phyloP scores from a whole-genome alignment of 2,888 invertebrate species.

The Eledona agricola region DNA sequence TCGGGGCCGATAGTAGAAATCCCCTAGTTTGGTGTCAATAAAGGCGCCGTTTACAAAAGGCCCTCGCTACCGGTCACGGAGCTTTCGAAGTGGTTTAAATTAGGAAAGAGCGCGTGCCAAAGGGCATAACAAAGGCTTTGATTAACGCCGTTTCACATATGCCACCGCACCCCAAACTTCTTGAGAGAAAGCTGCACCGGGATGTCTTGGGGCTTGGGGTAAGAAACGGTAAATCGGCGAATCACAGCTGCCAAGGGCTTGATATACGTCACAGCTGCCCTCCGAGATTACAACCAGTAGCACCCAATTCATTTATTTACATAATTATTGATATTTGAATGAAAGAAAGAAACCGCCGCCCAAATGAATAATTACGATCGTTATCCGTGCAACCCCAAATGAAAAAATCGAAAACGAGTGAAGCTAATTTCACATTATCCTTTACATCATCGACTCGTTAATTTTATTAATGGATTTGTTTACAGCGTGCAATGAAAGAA shows the following conservation, averaged over 20 bases:
- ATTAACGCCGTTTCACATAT: conserved; percentile 48
- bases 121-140: conserved; percentile 45
- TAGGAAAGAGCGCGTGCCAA: conserved; percentile 45
- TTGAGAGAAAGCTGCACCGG: conserved; percentile 46
- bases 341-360: conserved; percentile 4
- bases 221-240: conserved; percentile 51
- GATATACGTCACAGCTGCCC: conserved; percentile 45
- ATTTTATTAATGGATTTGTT: conserved; percentile 25
- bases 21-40: conserved; percentile 5
- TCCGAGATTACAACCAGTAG: conserved; percentile 30
- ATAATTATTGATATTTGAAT: conserved; percentile 18
- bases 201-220: conserved; percentile 51
- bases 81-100: conserved; percentile 38
- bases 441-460: conserved; percentile 26
- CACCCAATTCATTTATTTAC: conserved; percentile 23
- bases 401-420: conserved; percentile 19
- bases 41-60: conserved; percentile 30
- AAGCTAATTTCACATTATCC: conserved; percentile 23
- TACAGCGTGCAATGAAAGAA: conserved; percentile 12
- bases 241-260: conserved; percentile 50
- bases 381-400: conserved; percentile 10
- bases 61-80: conserved; percentile 31
- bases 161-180: conserved; percentile 39
- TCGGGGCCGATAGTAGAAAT: too few relatives aligned
- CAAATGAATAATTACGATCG: conserved; percentile 15